These are phyloP conservation scores for Zaprionus vittiger DNA, from an alignment of 1,140 invertebrate species.

Conservation along the genomic window DNA sequence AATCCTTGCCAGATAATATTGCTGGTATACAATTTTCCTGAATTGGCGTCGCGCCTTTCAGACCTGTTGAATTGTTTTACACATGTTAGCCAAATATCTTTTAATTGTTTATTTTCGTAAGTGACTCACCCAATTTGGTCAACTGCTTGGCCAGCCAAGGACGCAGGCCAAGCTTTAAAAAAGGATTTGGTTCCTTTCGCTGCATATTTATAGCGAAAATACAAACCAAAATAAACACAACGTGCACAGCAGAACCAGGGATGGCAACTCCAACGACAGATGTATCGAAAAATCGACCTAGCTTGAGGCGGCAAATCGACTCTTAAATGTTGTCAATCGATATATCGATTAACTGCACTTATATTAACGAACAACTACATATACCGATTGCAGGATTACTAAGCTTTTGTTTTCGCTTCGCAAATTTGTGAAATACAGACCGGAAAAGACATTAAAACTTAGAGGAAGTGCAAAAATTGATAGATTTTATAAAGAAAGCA, in stretches of 20 bases:
- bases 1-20: constrained; percentile 93
- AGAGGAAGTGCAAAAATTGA: neutral
- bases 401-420: neutral
- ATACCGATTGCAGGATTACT: neutral
- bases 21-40: constrained; percentile 92
- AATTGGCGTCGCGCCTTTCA: constrained; percentile 93
- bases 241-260: constrained; percentile 46
- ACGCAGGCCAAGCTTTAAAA: constrained; percentile 63
- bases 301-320: constrained; percentile 1
- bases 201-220: constrained; percentile 50
- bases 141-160: constrained; percentile 80
- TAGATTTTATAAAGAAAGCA: neutral
- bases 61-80: constrained; percentile 85
- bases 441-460: neutral
- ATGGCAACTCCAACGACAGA: constrained; percentile 7
- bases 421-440: neutral
- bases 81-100: neutral
- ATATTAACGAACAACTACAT: neutral
- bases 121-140: constrained; percentile 69
- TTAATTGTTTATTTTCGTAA: neutral
- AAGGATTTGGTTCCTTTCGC: constrained; percentile 70
- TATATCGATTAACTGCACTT: neutral
- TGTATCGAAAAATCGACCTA: neutral
- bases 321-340: neutral
- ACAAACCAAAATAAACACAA: constrained; percentile 48